Base-by-base conservation (phyloP, 2,888 invertebrate species). In the Andrena minutula region DNA sequence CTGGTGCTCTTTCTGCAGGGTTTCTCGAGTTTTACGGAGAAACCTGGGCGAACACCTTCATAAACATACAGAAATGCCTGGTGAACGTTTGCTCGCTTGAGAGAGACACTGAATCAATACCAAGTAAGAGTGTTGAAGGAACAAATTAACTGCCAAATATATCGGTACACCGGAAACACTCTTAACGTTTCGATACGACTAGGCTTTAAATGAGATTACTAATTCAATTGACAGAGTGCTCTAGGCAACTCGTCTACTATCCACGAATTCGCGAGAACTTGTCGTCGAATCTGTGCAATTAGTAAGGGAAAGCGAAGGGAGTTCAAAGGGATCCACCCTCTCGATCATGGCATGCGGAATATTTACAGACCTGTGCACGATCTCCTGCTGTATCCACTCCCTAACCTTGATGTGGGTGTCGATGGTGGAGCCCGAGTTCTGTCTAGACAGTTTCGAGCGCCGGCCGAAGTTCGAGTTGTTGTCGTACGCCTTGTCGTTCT, bases 381-480 rank as follows among this genome's bases (percentile, higher is more conserved):
- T 96, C 93, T 97, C 97, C 85, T 97, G 96, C 0, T 97, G 96
- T 88, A 98, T 98, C 98, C 98, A 98, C 88, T 98, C 97, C 83
- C 96, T 95, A 0, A 98, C 98, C 95, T 98, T 98, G 16, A 97
- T 97, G 91, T 97, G 97, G 0, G 98, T 97, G 92, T 98, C 98
- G 84, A 98, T 96, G 0, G 98, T 98, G 83, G 97, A 97, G 5
- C 95, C 96, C 6, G 97, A 97, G 90, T 97, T 95, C 93, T 97
- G 97, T 28, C 97, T 94, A 26, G 96, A 95, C 35, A 97, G 93
- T 92, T 96, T 96, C 89, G 96, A 96, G 76, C 95, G 93, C 88
- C 95, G 94, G 56, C 95, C 94, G 87, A 96, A 96, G 60, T 95
- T 94, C 12, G 94, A 94, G 74, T 93, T 94, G 81, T 94, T 94